Base-by-base conservation (phyloP, 2,888 invertebrate species). In the Apomyelois bistriatella region DNA sequence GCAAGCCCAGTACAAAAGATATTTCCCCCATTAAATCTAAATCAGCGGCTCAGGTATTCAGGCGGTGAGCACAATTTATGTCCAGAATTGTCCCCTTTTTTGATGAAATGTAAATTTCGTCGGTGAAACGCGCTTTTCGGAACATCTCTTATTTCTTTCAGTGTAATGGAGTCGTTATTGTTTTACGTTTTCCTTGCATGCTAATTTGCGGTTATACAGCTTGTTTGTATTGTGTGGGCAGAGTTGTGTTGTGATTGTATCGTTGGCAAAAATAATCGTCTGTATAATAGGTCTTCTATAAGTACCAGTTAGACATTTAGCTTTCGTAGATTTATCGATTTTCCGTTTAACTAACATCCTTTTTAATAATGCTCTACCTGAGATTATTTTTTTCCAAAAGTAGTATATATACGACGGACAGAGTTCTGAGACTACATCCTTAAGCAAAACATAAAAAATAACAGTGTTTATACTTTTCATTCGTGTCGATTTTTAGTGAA, bases 51-150 rank as follows among this genome's bases (percentile, higher is more conserved):
- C 41, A 51, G 51, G 41, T 42, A 51, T 42, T 51, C 51, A 51
- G 40, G 41, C 41, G 51, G 51, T 41, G 35, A 40, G 42, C 35
- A 42, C 35, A 51, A 51, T 35, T 51, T 51, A 51, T 36, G 41
- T 42, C 28, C 51, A 42, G 16, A 12, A 42, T 42, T 35, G 51
- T 51, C 51, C 51, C 42, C 41, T 51, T 51, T 32, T 51, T 51
- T 51, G 51, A 42, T 42, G 51, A 51, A 51, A 51, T 51, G 51
- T 51, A 51, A 51, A 51, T 51, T 46, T 42, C 35, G 51, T 51
- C 42, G 42, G 51, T 32, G 32, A 16, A 16, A 15, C 10, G 13
- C 32, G 17, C 35, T 12, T 16, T 16, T 17, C 35, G 41, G 15
- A 17, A 32, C 42, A 42, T 51, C 16, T 42, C 42, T 48, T 48